phyloP scores from a whole-genome alignment of 2,113 vertebrate species.

The Rhipidura dahli region DNA sequence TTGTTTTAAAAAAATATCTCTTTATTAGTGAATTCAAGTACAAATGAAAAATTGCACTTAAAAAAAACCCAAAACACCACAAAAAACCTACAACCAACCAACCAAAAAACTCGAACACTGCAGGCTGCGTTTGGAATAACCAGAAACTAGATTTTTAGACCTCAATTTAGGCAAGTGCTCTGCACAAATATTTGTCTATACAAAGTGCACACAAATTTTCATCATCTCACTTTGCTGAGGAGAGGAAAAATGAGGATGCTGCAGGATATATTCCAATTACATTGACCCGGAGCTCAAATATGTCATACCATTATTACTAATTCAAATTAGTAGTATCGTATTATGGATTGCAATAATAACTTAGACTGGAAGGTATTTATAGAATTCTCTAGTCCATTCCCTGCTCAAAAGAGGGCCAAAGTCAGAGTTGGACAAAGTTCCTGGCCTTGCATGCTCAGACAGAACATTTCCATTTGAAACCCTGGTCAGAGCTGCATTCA shows the following conservation, averaged over 20 bases:
- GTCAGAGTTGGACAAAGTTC: neutral
- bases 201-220: neutral
- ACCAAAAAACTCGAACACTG: neutral
- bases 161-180: neutral
- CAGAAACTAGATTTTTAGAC: neutral
- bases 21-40: neutral
- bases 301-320: neutral
- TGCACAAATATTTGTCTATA: neutral
- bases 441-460: neutral
- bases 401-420: neutral
- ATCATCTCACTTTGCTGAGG: neutral
- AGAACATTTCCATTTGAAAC: neutral
- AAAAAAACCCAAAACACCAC: neutral
- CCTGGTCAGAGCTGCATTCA: neutral
- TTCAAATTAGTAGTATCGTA: neutral
- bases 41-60: conserved; percentile 7
- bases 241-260: neutral
- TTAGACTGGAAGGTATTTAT: neutral
- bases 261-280: neutral
- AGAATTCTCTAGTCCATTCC: neutral
- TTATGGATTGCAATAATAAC: neutral
- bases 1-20: neutral
- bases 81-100: neutral
- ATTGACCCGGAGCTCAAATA: neutral
- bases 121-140: neutral